A percentile compares a stretch with the other conserved stretches of the same genome.
Evolutionary conservation across 2,797 vertebrate genomes (phyloP).

Genomic region (Balearica regulorum): DNA sequence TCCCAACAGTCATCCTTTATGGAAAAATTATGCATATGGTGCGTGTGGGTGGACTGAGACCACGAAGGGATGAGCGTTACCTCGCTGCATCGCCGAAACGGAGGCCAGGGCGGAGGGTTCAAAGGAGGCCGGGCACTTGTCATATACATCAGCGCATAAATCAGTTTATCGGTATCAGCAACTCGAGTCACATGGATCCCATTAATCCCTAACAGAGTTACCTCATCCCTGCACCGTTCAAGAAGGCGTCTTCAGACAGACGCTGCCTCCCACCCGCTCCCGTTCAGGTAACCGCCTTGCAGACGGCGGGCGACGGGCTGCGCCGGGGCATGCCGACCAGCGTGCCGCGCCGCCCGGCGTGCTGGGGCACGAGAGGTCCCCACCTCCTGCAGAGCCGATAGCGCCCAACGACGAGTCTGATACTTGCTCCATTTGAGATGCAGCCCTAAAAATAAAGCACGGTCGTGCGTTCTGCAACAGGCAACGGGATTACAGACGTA

Average conservation of each 20-base stretch:
- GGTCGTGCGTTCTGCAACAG: neutral
- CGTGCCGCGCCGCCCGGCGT: rapidly evolving
- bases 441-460: neutral
- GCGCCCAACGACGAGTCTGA: rapidly evolving
- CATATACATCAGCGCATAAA: neutral
- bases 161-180: neutral
- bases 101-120: neutral
- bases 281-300: neutral
- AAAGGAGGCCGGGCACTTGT: neutral
- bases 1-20: neutral
- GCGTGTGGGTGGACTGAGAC: neutral
- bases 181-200: neutral
- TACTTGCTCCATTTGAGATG: rapidly evolving
- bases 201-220: neutral
- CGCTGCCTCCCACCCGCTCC: neutral
- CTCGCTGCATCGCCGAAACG: rapidly evolving
- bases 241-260: neutral
- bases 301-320: neutral
- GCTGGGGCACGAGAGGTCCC: neutral
- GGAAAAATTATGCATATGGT: neutral
- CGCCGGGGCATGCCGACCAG: rapidly evolving
- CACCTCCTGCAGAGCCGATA: rapidly evolving
- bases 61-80: neutral
- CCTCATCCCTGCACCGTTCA: neutral
- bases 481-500: rapidly evolving